phyloP scores from a whole-genome alignment of 1,140 invertebrate species.

The Brachionus rotundiformis region DNA sequence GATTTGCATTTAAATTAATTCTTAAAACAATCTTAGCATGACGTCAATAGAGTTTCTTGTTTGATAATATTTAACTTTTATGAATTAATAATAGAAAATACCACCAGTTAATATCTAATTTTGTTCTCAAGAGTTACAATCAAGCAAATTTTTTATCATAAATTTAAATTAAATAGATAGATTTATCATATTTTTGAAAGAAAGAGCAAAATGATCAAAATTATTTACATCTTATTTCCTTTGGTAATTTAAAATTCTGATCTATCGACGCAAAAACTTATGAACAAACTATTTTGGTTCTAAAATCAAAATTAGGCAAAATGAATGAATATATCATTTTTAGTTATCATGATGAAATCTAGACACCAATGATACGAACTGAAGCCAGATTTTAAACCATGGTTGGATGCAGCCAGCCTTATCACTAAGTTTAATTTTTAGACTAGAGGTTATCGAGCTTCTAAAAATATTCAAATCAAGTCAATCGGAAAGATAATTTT shows the following conservation, averaged over 20 bases:
- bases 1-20: constrained; percentile 46
- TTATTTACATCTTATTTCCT: constrained; percentile 21
- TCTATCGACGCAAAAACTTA: not conserved
- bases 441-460: not conserved
- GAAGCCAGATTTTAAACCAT: not conserved
- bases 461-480: not conserved
- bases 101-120: not conserved
- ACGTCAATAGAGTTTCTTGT: not conserved
- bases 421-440: not conserved
- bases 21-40: constrained; percentile 20
- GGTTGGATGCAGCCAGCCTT: not conserved
- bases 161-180: constrained; percentile 21
- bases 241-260: not conserved
- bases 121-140: not conserved
- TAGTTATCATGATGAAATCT: not conserved
- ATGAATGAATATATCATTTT: not conserved
- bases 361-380: not conserved
- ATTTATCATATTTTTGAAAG: constrained; percentile 29
- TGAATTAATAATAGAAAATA: not conserved
- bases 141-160: constrained; percentile 9
- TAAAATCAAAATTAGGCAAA: not conserved
- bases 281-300: no score
- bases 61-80: not conserved
- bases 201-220: not conserved
- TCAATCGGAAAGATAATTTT: not conserved